Evolutionary conservation across 2,888 invertebrate species (phyloP), one percentile per base, ranked within the genome.

Genomic region (Lycaena phlaeas): DNA sequence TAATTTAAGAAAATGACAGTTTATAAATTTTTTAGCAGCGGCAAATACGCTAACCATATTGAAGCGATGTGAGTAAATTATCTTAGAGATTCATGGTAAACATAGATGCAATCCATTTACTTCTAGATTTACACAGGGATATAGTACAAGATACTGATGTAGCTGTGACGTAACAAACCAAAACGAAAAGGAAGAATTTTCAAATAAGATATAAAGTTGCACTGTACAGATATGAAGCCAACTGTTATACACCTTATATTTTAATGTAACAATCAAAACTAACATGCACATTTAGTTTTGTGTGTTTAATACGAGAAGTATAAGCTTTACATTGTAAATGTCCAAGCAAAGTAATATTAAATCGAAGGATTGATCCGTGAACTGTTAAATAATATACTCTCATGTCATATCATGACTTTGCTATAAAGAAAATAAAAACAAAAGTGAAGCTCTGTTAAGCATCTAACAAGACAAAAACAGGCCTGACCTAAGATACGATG

Each of bases 401-500:
- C 71, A 78, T 74, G 71, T 77, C 66, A 54, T 59, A 69, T 45
- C 56, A 75, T 78, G 76, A 61, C 61, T 71, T 73, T 44, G 39
- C 42, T 55, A 48, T 52, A 45, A 50, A 52, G 44, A 52, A 56
- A 51, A 52, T 51, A 60, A 57, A 60, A 49, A 56, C 64, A 73
- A 73, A 69, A 61, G 54, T 42, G n/a, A 51, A 42, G 52, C 40
- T 31, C 34, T 7, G 22, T 22, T 43, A 77, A 77, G 77, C 78
- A 49, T 61, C 68, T 70, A 69, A 63, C 64, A 62, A 62, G 52
- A 50, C 56, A 56, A n/a, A 57, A 66, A 60, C 53, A 59, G 68
- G 74, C 73, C 81, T 81, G 76, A 82, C 82, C 82, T 82, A 82
- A 81, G 71, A 58, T 73, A 81, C 60, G 81, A 76, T 55, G 82